phyloP scores from a whole-genome alignment of 1,140 invertebrate species.

The Heliconius himera region DNA sequence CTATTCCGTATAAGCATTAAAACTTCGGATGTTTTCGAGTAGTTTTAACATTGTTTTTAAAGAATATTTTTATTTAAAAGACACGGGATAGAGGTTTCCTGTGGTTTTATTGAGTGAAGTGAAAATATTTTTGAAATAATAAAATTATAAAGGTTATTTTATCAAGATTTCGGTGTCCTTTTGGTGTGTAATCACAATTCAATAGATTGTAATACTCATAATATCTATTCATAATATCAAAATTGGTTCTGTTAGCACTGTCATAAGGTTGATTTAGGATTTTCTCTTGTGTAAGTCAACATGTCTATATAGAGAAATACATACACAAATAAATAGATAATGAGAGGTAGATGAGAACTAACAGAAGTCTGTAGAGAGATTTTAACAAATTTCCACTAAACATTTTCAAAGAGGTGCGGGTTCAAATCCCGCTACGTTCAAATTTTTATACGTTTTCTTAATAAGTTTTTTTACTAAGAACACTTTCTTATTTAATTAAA shows the following conservation, averaged over 20 bases:
- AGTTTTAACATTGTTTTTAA: background rate
- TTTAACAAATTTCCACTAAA: no score
- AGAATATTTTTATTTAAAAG: constrained; percentile 9
- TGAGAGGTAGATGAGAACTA: no score
- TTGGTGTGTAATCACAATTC: background rate
- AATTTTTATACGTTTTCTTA: no score
- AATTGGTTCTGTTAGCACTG: background rate
- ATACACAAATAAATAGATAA: no score
- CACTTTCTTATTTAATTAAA: no score
- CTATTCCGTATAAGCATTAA: constrained; percentile 5
- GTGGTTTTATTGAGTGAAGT: background rate
- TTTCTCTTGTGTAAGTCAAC: background rate
- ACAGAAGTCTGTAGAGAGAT: no score
- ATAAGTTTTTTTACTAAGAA: no score
- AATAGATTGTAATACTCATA: background rate
- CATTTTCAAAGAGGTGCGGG: no score
- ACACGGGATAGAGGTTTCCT: background rate
- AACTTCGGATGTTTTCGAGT: background rate
- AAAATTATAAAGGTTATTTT: background rate
- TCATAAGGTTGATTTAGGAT: background rate
- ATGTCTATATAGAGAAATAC: no score
- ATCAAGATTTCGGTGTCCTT: background rate
- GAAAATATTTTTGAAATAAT: background rate
- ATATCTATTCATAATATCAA: background rate
- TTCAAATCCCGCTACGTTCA: no score